These are phyloP conservation scores for Brachyistius frenatus DNA, from an alignment of 2,113 vertebrate species.

Conservation along the genomic window DNA sequence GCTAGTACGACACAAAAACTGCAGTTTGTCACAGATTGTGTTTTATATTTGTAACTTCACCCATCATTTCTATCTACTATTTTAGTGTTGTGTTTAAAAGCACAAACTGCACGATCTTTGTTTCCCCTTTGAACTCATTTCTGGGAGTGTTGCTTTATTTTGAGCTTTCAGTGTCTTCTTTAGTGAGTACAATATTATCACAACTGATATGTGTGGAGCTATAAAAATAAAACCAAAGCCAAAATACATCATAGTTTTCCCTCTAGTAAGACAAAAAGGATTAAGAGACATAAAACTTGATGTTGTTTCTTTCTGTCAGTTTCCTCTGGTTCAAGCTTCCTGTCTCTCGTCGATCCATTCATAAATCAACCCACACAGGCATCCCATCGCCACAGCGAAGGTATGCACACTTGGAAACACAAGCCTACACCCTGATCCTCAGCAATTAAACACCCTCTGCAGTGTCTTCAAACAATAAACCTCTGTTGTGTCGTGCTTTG, in stretches of 20 bases:
- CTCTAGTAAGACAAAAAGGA: background rate
- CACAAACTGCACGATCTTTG: too few species aligned
- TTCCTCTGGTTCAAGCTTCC: slow-evolving; percentile 24
- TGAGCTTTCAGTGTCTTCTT: too few species aligned
- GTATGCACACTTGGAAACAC: slow-evolving; percentile 52
- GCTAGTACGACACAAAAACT: too few species aligned
- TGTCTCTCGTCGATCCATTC: slow-evolving; percentile 15
- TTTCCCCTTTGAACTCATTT: too few species aligned
- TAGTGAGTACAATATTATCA: too few species aligned
- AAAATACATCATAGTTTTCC: background rate
- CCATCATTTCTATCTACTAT: too few species aligned
- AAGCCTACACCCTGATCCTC: slow-evolving; percentile 31
- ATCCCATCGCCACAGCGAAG: slow-evolving; percentile 29
- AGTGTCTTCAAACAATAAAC: slow-evolving; percentile 48
- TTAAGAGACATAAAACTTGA: background rate
- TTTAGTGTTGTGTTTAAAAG: too few species aligned
- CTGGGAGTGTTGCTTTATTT: too few species aligned
- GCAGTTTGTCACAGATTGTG: too few species aligned
- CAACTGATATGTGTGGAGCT: too few species aligned
- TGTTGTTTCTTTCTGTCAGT: background rate
- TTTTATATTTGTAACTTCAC: too few species aligned
- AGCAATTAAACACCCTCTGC: slow-evolving; percentile 28
- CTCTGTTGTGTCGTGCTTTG: slow-evolving; percentile 39
- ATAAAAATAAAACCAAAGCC: too few species aligned
- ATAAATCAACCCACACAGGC: slow-evolving; percentile 31